These are phyloP conservation scores for Cryptoprocta ferox DNA, from an alignment of 2,797 vertebrate species.

Conservation along the genomic window DNA sequence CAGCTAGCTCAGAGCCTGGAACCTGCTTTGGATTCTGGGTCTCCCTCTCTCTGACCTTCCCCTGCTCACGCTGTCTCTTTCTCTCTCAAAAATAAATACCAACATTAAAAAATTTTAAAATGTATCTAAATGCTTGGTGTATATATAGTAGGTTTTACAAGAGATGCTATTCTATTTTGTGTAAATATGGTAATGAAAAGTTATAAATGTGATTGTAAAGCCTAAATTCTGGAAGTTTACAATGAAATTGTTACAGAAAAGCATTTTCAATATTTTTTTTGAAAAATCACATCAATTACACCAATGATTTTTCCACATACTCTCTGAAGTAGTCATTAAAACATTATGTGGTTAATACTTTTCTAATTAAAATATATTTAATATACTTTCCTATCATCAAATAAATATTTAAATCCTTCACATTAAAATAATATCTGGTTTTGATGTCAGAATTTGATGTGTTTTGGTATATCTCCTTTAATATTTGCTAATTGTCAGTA, in stretches of 20 bases:
- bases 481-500: neutral
- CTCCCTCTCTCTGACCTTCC: too few relatives aligned
- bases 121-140: neutral
- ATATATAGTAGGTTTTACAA: neutral
- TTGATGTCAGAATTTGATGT: neutral
- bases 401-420: neutral
- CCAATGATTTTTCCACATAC: neutral
- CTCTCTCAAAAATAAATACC: too few relatives aligned
- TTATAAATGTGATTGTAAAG: neutral
- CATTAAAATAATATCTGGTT: neutral
- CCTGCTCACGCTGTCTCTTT: too few relatives aligned
- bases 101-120: too few relatives aligned
- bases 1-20: too few relatives aligned
- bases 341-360: neutral
- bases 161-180: neutral
- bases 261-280: neutral
- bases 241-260: neutral
- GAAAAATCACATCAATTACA: neutral
- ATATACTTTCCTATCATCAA: neutral
- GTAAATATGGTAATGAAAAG: neutral
- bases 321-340: constrained; percentile 26
- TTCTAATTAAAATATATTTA: constrained; percentile 11
- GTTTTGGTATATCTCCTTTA: neutral
- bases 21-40: too few relatives aligned
- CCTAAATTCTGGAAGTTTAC: neutral